These are phyloP conservation scores for Steatocranus sp. DNA, from an alignment of 2,797 vertebrate species.

Conservation along the genomic window DNA sequence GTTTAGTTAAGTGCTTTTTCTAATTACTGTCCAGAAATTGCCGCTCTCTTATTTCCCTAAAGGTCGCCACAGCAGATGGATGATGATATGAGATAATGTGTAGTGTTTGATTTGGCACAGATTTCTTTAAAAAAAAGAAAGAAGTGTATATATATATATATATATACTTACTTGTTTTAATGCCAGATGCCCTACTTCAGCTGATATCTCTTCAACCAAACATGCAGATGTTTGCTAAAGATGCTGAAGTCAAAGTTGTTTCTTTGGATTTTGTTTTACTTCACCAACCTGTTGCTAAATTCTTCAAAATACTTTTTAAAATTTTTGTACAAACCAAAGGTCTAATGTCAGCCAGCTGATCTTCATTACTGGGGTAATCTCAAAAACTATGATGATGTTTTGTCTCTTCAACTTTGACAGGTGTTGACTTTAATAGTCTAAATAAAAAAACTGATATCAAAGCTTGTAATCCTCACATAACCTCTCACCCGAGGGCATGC, in stretches of 20 bases:
- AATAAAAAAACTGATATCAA: not conserved
- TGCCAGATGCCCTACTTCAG: not conserved
- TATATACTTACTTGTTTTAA: not conserved
- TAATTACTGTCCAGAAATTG: not conserved
- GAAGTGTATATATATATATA: too few relatives aligned
- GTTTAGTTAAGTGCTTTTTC: not conserved
- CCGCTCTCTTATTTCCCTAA: accelerated
- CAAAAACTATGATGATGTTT: not conserved
- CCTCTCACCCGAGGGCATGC: not conserved
- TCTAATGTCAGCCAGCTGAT: not conserved
- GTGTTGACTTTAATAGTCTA: not conserved
- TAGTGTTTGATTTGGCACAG: not conserved
- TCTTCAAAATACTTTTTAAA: not conserved
- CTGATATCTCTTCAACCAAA: not conserved
- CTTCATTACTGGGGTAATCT: not conserved
- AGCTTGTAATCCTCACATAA: constrained; percentile 42
- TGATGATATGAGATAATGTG: not conserved
- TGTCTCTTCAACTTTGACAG: not conserved
- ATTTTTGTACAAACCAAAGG: not conserved
- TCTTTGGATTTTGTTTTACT: not conserved
- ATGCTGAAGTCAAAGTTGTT: not conserved
- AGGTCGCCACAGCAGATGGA: not conserved
- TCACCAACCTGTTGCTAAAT: not conserved
- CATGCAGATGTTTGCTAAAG: not conserved
- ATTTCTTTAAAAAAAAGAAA: too few relatives aligned